phyloP scores from a whole-genome alignment of 2,888 invertebrate genomes.

The Pseudococcus viburni region DNA sequence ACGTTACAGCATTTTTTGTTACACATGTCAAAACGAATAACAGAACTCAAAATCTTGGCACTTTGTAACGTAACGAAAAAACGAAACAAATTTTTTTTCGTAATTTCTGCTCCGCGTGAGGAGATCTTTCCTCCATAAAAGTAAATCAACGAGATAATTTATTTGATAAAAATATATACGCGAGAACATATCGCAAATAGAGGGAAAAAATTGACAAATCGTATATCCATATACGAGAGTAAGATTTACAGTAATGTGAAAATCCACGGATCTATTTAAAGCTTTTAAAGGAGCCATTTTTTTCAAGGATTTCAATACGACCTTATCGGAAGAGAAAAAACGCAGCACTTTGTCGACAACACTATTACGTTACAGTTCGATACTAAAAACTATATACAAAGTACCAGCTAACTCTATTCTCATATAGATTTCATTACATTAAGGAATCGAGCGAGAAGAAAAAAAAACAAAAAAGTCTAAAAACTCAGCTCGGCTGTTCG shows the following conservation, averaged over 20 bases:
- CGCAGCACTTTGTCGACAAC: not conserved
- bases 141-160: too few species aligned
- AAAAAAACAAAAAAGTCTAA: not conserved
- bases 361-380: not conserved
- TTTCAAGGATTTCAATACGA: not conserved
- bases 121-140: too few species aligned
- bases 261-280: not conserved
- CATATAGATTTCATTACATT: not conserved
- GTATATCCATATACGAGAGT: not conserved
- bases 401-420: not conserved
- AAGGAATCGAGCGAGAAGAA: not conserved
- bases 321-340: not conserved
- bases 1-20: too few species aligned
- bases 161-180: not conserved
- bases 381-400: not conserved
- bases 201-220: not conserved
- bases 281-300: not conserved
- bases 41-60: too few species aligned
- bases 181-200: not conserved
- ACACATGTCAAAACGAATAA: too few species aligned
- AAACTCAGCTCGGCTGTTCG: not conserved
- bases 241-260: not conserved
- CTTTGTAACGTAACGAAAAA: too few species aligned
- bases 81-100: too few species aligned
- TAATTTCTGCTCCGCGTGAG: too few species aligned